Evolutionary conservation across 2,888 invertebrate genomes (phyloP).

Genomic region (Drosophila nr. medialis): DNA sequence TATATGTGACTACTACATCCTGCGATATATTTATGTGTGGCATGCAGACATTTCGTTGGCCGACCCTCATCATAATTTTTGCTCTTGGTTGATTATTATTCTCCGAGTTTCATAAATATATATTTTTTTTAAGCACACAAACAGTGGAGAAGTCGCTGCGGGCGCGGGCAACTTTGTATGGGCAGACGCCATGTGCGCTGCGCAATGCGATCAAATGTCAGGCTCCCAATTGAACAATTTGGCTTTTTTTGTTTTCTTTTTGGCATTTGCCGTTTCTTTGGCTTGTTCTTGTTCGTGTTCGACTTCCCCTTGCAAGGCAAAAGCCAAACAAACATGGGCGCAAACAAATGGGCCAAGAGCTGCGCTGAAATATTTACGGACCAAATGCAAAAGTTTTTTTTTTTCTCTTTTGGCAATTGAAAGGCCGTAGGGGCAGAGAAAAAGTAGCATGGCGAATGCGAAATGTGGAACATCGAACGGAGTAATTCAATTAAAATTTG

Average conservation of each 20-base stretch:
- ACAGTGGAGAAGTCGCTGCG: constrained; percentile 22
- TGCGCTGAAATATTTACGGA: constrained; percentile 47
- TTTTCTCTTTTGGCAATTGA: constrained; percentile 21
- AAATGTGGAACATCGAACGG: constrained; percentile 9
- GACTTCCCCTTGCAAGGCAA: constrained; percentile 27
- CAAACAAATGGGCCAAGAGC: constrained; percentile 47
- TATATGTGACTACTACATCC: constrained; percentile 11
- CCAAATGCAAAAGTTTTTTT: constrained; percentile 34
- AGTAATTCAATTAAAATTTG: constrained; percentile 62
- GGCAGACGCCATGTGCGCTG: constrained; percentile 46
- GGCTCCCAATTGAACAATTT: constrained; percentile 43
- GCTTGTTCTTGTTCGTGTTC: constrained; percentile 6
- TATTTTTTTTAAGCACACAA: constrained; percentile 4
- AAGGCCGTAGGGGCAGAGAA: not conserved
- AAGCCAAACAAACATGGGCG: constrained; percentile 58
- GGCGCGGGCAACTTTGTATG: constrained; percentile 60
- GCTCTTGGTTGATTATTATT: constrained; percentile 49
- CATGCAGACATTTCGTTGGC: constrained; percentile 22
- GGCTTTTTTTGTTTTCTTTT: constrained; percentile 14
- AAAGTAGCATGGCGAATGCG: constrained; percentile 12
- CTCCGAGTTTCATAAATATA: constrained; percentile 47
- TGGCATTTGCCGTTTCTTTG: constrained; percentile 8
- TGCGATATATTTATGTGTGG: constrained; percentile 5
- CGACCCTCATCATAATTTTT: constrained; percentile 66
- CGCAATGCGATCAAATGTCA: constrained; percentile 71